Evolutionary conservation across 2,113 vertebrate species (phyloP), one percentile per base, ranked within the genome.

Genomic region (Cnemophilus loriae): DNA sequence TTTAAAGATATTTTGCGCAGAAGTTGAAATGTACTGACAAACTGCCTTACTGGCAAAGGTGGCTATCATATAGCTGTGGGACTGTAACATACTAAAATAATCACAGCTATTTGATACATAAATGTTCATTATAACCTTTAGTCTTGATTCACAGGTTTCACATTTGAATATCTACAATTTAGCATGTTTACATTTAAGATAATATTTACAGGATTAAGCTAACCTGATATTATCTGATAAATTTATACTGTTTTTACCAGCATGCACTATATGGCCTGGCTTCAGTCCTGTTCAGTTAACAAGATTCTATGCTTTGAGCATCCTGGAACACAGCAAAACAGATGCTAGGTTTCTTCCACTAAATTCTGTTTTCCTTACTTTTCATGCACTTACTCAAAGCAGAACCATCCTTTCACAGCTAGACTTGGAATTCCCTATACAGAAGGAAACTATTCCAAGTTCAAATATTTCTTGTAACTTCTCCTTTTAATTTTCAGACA

Each of bases 281-380:
- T 69, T 61, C 68, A 86, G 30, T 24, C 20, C 65, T 49, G 44
- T 59, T 76, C 47, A 80, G 23, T 74, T 47, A 63, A 87, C 4
- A 94, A 52, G 64, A 60, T 10, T 46, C 42, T 61, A 11, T 67
- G 27, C 49, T 89, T 56, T 42, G 23, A 49, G 30, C 19, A 74
- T 33, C 17, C 35, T 44, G n/a, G 23, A 90, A 86, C 9, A 74
- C 10, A 91, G 53, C 5, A 68, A 60, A 95, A 56, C 27, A 90
- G 24, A 13, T 46, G 22, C 5, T 60, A 49, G 2, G 0, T 0
- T 74, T 69, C 37, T 80, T 10, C 6, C 19, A 63, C 17, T 70
- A 44, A 90, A 71, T 46, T 80, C 10, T 32, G 4, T 46, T 87
- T 47, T 76, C 44, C 16, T 52, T 68, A 52, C 8, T 90, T 80